Base-by-base conservation (phyloP, 2,797 vertebrate genomes). In the Euthynnus affinis region DNA sequence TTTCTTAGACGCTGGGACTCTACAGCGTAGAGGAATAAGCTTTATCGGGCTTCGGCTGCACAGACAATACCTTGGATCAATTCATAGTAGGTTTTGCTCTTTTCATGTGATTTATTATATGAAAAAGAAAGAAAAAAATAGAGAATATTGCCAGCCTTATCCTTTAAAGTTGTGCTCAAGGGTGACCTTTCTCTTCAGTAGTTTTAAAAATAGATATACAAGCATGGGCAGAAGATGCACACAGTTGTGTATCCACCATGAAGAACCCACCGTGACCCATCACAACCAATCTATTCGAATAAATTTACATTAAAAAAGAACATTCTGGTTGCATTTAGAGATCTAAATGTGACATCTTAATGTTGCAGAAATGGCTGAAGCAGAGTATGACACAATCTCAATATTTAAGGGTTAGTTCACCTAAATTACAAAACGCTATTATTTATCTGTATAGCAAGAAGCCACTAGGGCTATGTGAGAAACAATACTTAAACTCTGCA, bases 291-390 rank as follows among this genome's bases (percentile, higher is more conserved):
- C 71, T 57, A 29, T 73, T 67, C 57, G 56, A 85, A 74, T 86
- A 71, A 55, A 82, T 80, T 74, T 67, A 63, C 23, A 46, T 78
- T 48, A 76, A 59, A 78, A 7, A 64, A 4, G 18, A 57, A 64
- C 46, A 48, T n/a, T 37, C 22, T 42, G 61, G 32, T 55, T 27
- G 55, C 34, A 58, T 49, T 55, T 53, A 49, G n/a, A 74, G 72
- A 75, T 74, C 9, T n/a, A 46, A 6, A 71, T 46, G 12, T 37
- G 58, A 7, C 17, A 10, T 52, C 51, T 27, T 46, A 60, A 34
- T 49, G 17, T 37, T 74, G 2, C 17, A 66, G 15, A 18, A 63
- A 59, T 14, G 37, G 9, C 42, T 64, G 9, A 65, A 22, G 34
- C 23, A 5, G 22, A 69, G 40, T 15, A 5, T 34, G n/a, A 48